Evolutionary conservation across 2,113 vertebrate species (phyloP).

Genomic region (Cromileptes altivelis): DNA sequence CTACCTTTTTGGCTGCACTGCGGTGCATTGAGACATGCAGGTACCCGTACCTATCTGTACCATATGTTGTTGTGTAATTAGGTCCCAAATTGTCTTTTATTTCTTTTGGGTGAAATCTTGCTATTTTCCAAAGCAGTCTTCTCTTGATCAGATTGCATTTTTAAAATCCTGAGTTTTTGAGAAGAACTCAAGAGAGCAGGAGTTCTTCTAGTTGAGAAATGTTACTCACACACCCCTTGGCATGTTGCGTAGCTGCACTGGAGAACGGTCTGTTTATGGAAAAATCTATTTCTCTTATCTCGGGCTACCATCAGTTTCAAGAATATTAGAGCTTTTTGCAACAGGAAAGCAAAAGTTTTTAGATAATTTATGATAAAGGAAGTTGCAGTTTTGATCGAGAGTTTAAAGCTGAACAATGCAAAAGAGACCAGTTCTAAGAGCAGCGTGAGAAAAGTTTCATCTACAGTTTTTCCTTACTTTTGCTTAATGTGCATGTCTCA

Average conservation of each 20-base stretch:
- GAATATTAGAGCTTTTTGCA: not conserved
- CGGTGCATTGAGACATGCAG: not conserved
- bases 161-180: not conserved
- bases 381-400: not conserved
- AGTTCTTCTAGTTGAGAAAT: not conserved
- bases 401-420: not conserved
- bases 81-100: not conserved
- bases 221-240: conserved; percentile 6
- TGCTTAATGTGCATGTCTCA: not conserved
- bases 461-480: not conserved
- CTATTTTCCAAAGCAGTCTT: not conserved
- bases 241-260: not conserved
- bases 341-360: not conserved
- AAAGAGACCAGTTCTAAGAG: not conserved
- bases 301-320: not conserved
- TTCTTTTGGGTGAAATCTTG: not conserved
- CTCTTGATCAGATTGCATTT: not conserved
- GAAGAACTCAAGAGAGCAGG: not conserved
- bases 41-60: not conserved
- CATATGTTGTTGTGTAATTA: not conserved
- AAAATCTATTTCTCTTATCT: not conserved
- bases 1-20: not conserved
- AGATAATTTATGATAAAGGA: not conserved
- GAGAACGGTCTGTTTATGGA: not conserved
- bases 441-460: not conserved